phyloP scores from a whole-genome alignment of 2,888 invertebrate genomes.

The Trissonchulus latispiculum region DNA sequence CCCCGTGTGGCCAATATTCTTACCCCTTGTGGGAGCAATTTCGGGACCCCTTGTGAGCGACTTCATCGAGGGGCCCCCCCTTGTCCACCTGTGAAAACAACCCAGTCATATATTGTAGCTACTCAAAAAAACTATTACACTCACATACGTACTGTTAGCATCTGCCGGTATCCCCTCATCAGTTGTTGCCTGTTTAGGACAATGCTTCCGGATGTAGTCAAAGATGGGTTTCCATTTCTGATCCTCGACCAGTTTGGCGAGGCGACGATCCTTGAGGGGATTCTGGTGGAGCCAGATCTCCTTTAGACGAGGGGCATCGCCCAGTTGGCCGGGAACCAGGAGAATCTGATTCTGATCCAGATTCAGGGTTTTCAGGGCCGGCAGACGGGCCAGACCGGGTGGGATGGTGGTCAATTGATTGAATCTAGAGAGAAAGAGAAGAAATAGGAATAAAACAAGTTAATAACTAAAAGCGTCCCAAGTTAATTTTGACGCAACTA shows the following conservation, averaged over 20 bases:
- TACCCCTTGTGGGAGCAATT: too few relatives aligned
- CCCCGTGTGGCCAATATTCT: too few relatives aligned
- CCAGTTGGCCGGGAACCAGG: constrained; percentile 60
- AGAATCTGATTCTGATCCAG: constrained; percentile 59
- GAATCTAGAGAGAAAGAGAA: too few relatives aligned
- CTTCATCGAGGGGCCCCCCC: too few relatives aligned
- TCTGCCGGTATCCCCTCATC: too few relatives aligned
- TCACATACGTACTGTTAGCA: constrained; percentile 36
- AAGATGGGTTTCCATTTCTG: constrained; percentile 62
- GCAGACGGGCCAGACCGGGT: constrained; percentile 52
- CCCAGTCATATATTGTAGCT: too few relatives aligned
- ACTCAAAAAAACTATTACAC: too few relatives aligned
- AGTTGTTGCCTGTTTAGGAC: constrained; percentile 40
- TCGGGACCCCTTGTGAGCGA: too few relatives aligned
- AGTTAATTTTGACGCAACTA: too few relatives aligned
- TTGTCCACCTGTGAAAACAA: too few relatives aligned
- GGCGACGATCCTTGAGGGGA: constrained; percentile 60
- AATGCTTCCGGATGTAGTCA: constrained; percentile 63
- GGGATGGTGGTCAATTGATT: constrained; percentile 60
- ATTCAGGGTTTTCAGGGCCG: constrained; percentile 60
- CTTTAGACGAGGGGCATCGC: constrained; percentile 61
- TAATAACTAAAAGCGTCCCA: too few relatives aligned
- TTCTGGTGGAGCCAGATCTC: constrained; percentile 65
- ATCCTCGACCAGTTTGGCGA: constrained; percentile 60
- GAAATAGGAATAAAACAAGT: too few relatives aligned